Percentiles rank a stretch among this genome's conserved stretches.
phyloP scores from a whole-genome alignment of 2,888 invertebrate genomes.

The Cancer borealis region DNA sequence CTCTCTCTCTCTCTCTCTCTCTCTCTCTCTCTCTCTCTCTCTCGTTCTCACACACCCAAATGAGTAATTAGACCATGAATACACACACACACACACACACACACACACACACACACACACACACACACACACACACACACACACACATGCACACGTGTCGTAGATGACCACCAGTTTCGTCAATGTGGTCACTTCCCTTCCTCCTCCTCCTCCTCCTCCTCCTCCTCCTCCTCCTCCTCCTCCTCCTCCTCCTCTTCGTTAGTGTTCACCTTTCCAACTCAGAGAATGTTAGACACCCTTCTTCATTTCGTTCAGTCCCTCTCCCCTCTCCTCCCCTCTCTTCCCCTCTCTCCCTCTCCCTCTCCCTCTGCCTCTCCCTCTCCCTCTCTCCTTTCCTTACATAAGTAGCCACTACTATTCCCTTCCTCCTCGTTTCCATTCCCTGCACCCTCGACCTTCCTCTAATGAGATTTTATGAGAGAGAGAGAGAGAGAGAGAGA shows the following conservation, averaged over 20 bases:
- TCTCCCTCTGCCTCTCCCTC: neutral
- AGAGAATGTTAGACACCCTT: neutral
- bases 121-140: neutral
- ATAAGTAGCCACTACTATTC: neutral
- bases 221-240: constrained; percentile 27
- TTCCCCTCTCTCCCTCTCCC: neutral
- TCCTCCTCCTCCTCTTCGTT: constrained; percentile 5
- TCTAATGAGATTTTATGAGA: neutral
- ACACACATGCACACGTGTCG: neutral
- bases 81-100: neutral
- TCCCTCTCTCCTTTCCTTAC: constrained; percentile 8
- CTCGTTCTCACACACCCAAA: neutral
- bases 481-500: constrained; percentile 25
- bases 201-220: constrained; percentile 30
- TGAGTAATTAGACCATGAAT: neutral
- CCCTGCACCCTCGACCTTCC: neutral
- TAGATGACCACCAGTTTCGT: neutral
- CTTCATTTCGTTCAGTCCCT: neutral
- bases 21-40: constrained; percentile 25
- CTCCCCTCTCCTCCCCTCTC: neutral
- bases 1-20: constrained; percentile 22
- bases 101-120: neutral
- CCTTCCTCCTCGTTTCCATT: neutral
- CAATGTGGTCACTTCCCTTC: neutral
- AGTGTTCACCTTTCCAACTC: neutral